Percentiles rank a stretch among this genome's conserved stretches.
These are phyloP conservation scores for Ranitomeya variabilis DNA, from an alignment of 2,113 vertebrate species.

Conservation along the genomic window DNA sequence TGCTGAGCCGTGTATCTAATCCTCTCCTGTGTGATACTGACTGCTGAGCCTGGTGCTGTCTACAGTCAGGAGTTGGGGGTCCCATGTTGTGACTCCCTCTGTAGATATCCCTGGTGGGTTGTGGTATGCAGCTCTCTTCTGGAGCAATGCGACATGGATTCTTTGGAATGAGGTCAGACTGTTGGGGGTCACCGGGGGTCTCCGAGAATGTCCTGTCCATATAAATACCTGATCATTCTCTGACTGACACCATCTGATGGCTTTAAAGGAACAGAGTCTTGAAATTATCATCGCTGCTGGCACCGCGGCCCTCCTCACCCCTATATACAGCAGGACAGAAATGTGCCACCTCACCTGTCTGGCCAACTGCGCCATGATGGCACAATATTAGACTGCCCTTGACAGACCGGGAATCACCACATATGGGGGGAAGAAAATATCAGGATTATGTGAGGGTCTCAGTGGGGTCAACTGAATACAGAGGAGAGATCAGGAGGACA, in stretches of 20 bases:
- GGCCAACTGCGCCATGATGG: not conserved
- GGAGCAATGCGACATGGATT: not conserved
- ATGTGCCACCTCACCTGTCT: conserved; percentile 33
- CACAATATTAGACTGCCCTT: conserved; percentile 10
- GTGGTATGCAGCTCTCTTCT: not conserved
- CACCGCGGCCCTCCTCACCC: not conserved
- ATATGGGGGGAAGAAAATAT: not conserved
- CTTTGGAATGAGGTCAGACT: not conserved
- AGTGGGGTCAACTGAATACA: not conserved
- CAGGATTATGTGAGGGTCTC: not conserved
- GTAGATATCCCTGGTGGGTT: not conserved
- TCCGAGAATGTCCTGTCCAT: not conserved
- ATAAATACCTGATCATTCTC: not conserved
- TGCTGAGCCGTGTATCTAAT: no score
- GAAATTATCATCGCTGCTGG: not conserved
- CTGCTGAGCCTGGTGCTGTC: not conserved
- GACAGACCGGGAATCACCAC: not conserved
- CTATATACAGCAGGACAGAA: not conserved
- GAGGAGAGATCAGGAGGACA: no score
- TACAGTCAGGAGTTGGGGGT: not conserved
- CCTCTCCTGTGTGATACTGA: no score
- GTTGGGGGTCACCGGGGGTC: not conserved
- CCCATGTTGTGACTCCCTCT: not conserved
- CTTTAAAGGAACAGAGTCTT: not conserved
- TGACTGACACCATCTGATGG: conserved; percentile 11